Evolutionary conservation across 2,797 vertebrate genomes (phyloP).

Genomic region (Salarias fasciatus): DNA sequence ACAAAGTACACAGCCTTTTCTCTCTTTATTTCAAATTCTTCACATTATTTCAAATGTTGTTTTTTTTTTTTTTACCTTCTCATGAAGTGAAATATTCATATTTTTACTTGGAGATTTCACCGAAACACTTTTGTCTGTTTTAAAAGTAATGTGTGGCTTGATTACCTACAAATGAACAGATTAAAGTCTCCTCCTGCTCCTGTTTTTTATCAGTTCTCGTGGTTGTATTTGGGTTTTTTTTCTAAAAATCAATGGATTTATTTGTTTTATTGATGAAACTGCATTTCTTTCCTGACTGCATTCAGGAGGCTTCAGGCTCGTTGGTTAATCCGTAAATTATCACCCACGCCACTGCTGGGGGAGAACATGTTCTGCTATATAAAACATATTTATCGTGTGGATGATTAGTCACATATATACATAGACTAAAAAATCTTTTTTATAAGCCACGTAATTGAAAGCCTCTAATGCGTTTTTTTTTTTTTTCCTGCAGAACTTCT

Average conservation of each 20-base stretch:
- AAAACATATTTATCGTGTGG: not conserved
- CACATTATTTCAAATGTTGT: too few relatives aligned
- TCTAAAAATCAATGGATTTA: not conserved
- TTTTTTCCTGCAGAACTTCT: conserved; percentile 34
- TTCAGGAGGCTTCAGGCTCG: not conserved
- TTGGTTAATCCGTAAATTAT: not conserved
- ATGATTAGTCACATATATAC: conserved; percentile 15
- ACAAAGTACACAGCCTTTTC: too few relatives aligned
- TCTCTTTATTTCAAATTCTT: too few relatives aligned
- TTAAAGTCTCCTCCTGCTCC: too few relatives aligned
- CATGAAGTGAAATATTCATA: too few relatives aligned
- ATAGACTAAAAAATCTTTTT: not conserved
- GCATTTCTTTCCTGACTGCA: not conserved
- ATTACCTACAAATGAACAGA: too few relatives aligned
- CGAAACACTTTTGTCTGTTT: too few relatives aligned
- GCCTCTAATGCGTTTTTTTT: conserved; percentile 18
- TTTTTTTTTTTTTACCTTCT: too few relatives aligned
- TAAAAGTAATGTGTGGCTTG: too few relatives aligned
- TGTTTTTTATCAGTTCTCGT: too few relatives aligned
- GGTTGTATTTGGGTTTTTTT: not conserved
- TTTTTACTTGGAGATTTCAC: too few relatives aligned
- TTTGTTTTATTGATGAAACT: not conserved
- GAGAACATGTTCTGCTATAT: conserved; percentile 5
- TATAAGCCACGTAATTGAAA: conserved; percentile 14
- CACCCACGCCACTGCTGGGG: conserved; percentile 15